Evolutionary conservation across 1,140 invertebrate genomes (phyloP), one percentile per base, ranked within the genome.

Genomic region (Drosophila pruinosa): DNA sequence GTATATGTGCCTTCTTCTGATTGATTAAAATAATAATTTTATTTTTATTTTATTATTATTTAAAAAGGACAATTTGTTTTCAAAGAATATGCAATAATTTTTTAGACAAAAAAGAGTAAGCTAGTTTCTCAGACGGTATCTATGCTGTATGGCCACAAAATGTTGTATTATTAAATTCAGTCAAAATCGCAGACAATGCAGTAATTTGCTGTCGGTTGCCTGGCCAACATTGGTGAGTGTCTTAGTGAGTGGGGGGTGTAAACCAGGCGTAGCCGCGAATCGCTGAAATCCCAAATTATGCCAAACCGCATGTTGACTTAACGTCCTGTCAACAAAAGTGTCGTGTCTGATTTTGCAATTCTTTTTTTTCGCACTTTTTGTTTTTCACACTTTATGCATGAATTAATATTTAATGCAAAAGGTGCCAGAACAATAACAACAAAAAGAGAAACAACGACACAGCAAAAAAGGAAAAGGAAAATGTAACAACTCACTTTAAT

Each of bases 341-440:
- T 56, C 28, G 38, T 62, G 31, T 56, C 14, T 58, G 47, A 70
- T 68, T 76, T 76, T 26, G 10, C 39, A 59, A 24, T 76, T 63
- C 28, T 26, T 72, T 68, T 65, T 65, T 36, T 56, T 38, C 50
- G 21, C 39, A 34, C 62, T 53, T 45, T 34, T 47, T 56, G 38
- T 59, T 57, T 45, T 67, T 62, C 53, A 65, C 41, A 65, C 34
- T 58, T 78, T 64, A 24, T 72, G 79, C 75, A 75, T 67, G 74
- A 82, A 75, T 82, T 77, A 73, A 82, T 74, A 56, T 77, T 53
- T 71, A 80, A 82, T 75, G 75, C 61, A 78, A 67, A 70, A 85
- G 68, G 72, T 80, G 63, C 57, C 43, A 34, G 45, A 26, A 48
- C 24, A 26, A 64, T 62, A 72, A 67, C 36, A 72, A 31, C 24